Evolutionary conservation across 2,888 invertebrate species (phyloP).

Genomic region (Erebia palarica): DNA sequence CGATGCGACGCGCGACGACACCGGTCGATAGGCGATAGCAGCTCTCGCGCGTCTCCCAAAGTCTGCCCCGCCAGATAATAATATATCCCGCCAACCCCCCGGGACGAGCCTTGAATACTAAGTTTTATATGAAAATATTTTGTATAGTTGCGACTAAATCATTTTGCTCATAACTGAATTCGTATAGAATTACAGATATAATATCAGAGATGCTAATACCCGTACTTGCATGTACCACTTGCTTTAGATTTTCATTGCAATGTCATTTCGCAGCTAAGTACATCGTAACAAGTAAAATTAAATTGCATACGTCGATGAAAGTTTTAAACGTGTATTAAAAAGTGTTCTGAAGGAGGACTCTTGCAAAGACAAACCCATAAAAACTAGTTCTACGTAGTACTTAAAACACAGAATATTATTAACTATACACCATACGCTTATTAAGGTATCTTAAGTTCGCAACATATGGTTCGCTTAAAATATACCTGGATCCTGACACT

Average conservation of each 20-base stretch:
- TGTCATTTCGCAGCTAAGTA: too few relatives aligned
- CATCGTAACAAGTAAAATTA: too few relatives aligned
- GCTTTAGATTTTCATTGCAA: too few relatives aligned
- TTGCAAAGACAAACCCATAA: too few relatives aligned
- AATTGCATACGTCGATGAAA: too few relatives aligned
- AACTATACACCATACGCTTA: background rate
- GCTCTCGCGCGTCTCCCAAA: conserved; percentile 18
- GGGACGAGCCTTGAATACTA: conserved; percentile 19
- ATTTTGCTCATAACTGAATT: background rate
- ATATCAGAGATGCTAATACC: too few relatives aligned
- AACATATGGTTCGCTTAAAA: background rate
- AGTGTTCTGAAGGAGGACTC: too few relatives aligned
- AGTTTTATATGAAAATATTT: background rate
- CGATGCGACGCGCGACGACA: conserved; percentile 1
- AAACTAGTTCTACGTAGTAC: too few relatives aligned
- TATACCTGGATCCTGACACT: conserved; percentile 18
- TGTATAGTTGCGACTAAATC: background rate
- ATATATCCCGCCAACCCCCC: background rate
- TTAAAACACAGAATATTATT: too few relatives aligned
- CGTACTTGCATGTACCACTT: too few relatives aligned
- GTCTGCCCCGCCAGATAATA: conserved; percentile 15
- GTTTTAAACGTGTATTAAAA: too few relatives aligned
- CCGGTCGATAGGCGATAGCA: conserved; percentile 22
- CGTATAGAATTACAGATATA: too few relatives aligned
- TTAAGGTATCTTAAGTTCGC: background rate